phyloP scores from a whole-genome alignment of 1,140 invertebrate species.

The Aphaenogaster ashmeadi region DNA sequence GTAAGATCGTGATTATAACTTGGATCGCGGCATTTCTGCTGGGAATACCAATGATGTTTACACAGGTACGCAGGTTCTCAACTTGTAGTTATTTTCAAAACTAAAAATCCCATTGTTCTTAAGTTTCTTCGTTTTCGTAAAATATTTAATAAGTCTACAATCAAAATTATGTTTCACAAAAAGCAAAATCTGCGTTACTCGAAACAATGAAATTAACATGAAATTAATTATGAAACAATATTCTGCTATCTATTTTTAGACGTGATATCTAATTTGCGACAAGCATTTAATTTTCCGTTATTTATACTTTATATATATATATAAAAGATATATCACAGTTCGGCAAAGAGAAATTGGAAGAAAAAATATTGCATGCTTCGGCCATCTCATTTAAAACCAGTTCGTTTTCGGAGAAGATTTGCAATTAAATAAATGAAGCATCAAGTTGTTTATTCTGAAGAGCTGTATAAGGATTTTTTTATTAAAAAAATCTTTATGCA shows the following conservation, averaged over 20 bases:
- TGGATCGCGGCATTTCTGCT: conserved; percentile 90
- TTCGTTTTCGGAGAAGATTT: not conserved
- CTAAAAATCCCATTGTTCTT: not conserved
- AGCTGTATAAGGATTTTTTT: not conserved
- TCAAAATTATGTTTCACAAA: not conserved
- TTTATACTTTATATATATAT: not conserved
- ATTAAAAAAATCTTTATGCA: not conserved
- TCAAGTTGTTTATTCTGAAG: not conserved
- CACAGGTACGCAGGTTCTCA: conserved; percentile 86
- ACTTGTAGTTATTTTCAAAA: not conserved
- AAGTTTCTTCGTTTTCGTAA: not conserved
- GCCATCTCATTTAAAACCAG: not conserved
- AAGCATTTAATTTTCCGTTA: not conserved
- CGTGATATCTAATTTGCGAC: not conserved
- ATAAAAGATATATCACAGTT: not conserved
- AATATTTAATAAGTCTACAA: not conserved
- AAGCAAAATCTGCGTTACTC: not conserved
- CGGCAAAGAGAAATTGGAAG: not conserved
- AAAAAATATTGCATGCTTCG: not conserved
- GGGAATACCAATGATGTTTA: conserved; percentile 88
- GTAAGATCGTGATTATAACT: conserved; percentile 89
- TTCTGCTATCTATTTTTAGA: not conserved
- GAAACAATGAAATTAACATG: not conserved
- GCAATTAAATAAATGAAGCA: not conserved
- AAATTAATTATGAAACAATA: not conserved